A percentile compares a stretch with the other conserved stretches of the same genome.
These are phyloP conservation scores for Diploscapter pachys DNA, from an alignment of 1,140 invertebrate genomes.

Conservation along the genomic window DNA sequence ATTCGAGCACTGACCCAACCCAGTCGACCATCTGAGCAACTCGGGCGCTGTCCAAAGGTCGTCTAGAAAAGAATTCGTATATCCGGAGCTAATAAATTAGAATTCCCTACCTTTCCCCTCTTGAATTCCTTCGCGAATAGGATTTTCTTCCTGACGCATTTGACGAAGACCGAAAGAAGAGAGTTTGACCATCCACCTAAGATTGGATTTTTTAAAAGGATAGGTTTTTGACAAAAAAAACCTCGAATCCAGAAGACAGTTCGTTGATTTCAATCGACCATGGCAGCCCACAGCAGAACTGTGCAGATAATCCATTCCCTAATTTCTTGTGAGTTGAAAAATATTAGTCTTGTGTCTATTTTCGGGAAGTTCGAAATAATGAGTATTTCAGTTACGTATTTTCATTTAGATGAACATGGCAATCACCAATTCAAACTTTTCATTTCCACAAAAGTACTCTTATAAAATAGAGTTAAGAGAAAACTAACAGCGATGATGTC, in stretches of 20 bases:
- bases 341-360: no score
- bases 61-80: not conserved
- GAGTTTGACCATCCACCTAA: constrained; percentile 33
- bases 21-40: constrained; percentile 19
- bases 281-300: constrained; percentile 33
- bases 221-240: no score
- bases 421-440: no score
- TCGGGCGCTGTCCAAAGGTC: constrained; percentile 31
- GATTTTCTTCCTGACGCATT: constrained; percentile 8
- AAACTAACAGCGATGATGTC: constrained; percentile 13
- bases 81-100: no score
- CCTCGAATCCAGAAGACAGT: constrained; percentile 29
- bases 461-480: no score
- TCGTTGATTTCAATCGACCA: constrained; percentile 31
- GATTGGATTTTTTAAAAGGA: not conserved
- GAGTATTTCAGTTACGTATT: no score
- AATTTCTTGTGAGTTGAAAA: no score
- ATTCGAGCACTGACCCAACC: constrained; percentile 11
- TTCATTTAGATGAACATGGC: no score
- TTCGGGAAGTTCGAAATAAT: no score
- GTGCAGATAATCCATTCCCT: constrained; percentile 25
- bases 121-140: constrained; percentile 14
- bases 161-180: constrained; percentile 30
- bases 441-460: no score
- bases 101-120: constrained; percentile 4